Base-by-base conservation (phyloP, 2,888 invertebrate genomes). In the Andrena bicolor region DNA sequence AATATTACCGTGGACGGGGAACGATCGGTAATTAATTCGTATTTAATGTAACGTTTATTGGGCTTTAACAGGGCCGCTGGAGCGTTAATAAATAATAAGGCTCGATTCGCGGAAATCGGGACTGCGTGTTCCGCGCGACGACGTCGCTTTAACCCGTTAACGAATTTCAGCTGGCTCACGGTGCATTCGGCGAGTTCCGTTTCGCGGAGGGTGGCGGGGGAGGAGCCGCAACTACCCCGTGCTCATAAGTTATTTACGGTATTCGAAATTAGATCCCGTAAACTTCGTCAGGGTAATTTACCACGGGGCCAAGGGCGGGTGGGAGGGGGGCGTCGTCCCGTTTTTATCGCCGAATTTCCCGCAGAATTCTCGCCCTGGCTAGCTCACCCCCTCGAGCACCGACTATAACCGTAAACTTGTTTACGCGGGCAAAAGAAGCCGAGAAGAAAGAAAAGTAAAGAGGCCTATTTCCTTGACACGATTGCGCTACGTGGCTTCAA, bases 391-490 rank as follows among this genome's bases (percentile, higher is more conserved):
- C 78, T 74, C 80, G 78, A 88, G 79, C 73, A 32, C 69, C 26
- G 35, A 78, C 79, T 80, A 85, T 88, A 88, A 88, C 70, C 87
- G 80, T 88, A 88, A 87, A 88, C 68, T 88, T 88, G 87, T 88
- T 88, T 84, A 83, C 86, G 83, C 80, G 32, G 26, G 26, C 20
- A 20, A 72, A 53, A 66, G 51, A 16, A 2, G 7, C 10, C 20
- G 3, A 48, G 53, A 10, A 56, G 6, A 61, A 63, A 41, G 23
- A 58, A 35, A 61, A 30, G 51, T 41, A 28, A 69, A 30, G 10
- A n/a, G 56, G 69, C 72, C 56, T 26, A 51, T 51, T 69, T 32
- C 41, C 20, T 60, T 58, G 30, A 41, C 23, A 41, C 3, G 23
- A 13, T 64, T 35, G 64, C 41, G 23, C 26, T 64, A 13, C 13